Conservation (phyloP, 2,113 vertebrate genomes). For the Siphamia tubifer region DNA sequence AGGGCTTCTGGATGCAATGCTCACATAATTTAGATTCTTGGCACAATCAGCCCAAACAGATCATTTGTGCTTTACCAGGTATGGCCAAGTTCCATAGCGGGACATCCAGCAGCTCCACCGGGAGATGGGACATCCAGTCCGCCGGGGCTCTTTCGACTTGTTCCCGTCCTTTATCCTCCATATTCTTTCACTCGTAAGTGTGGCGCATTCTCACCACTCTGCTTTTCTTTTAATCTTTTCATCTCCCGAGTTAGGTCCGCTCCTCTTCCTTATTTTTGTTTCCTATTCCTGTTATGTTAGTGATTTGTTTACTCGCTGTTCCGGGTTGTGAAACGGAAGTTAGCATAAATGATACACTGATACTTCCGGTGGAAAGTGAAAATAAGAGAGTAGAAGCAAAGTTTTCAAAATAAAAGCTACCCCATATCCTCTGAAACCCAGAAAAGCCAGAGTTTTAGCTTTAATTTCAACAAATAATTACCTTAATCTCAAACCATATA, state of each 20-base stretch:
- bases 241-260: too few relatives aligned
- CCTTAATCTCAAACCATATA: too few relatives aligned
- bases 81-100: constrained; percentile 66
- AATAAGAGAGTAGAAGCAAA: constrained; percentile 6
- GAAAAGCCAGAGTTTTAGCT: too few relatives aligned
- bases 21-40: too few relatives aligned
- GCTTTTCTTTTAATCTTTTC: too few relatives aligned
- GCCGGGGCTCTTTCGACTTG: neutral
- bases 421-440: too few relatives aligned
- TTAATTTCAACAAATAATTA: too few relatives aligned
- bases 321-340: neutral
- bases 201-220: too few relatives aligned
- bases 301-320: constrained; percentile 31
- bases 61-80: constrained; percentile 40
- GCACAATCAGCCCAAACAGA: neutral
- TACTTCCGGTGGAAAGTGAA: neutral
- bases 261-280: neutral
- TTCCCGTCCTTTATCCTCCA: neutral
- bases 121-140: constrained; percentile 70
- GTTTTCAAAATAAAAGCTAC: neutral
- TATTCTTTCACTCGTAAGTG: neutral
- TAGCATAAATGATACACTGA: rapidly evolving
- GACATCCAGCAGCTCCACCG: constrained; percentile 46
- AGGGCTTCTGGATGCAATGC: neutral
- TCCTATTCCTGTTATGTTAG: too few relatives aligned